Evolutionary conservation across 2,797 vertebrate genomes (phyloP), one percentile per base, ranked within the genome.

Genomic region (Chaenodraco wilsoni): DNA sequence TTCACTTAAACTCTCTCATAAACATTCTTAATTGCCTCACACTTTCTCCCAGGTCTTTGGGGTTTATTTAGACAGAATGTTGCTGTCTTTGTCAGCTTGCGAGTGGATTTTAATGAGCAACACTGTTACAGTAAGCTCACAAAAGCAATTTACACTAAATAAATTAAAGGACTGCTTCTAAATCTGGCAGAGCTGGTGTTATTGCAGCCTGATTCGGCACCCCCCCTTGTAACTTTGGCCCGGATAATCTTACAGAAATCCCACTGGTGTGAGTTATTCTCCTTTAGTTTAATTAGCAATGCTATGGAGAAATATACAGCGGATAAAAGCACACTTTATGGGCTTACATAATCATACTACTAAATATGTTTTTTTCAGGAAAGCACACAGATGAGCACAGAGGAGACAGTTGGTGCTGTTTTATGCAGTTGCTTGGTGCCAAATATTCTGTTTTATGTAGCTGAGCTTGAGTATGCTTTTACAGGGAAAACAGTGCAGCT

Each of bases 81-180:
- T 57, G 83, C 72, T 60, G 72, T 83, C 79, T 74, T 17, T 72
- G 78, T 76, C 41, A 5, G 62, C 66, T 69, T 61, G 61, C 11
- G 3, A 80, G 83, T 52, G 72, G 58, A 65, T 83, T 87, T 78
- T 85, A 90, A 91, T 83, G 85, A 88, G 76, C 46, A 3, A 1
- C 8, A 15, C 27, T 54, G 66, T 69, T 23, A 23, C 23, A 23
- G 23, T 87, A 82, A 83, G 33, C 33, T 7, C 9, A 37, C 33
- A 37, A 37, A 37, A 37, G 33, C 33, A 37, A 37, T 37, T 37
- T 37, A 37, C 33, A 37, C 8, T 37, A 8, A 7, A 37, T 37
- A 37, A 37, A 37, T 37, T 2, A 37, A 37, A 37, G 33, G 33
- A 9, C 6, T 9, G 8, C 33, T 37, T 37, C 33, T 37, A 37